Evolutionary conservation across 2,888 invertebrate species (phyloP).

Genomic region (Hermodice carunculata): DNA sequence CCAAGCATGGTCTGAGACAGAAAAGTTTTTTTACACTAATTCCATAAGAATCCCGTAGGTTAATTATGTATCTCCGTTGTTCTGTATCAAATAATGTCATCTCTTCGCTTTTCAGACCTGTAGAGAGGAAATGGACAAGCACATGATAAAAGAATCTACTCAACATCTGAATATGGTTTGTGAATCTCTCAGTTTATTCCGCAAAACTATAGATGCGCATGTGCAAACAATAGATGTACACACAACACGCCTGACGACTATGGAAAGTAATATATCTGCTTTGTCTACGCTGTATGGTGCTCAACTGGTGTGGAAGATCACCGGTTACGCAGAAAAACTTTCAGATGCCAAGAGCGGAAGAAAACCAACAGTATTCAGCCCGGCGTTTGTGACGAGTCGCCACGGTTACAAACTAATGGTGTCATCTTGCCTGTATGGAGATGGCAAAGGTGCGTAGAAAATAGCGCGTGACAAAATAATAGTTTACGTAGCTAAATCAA

Average conservation of each 20-base stretch:
- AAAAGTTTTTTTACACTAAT: too few species aligned
- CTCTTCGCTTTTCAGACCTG: not conserved
- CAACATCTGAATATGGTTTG: conserved; percentile 63
- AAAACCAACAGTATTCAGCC: conserved; percentile 64
- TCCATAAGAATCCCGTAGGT: too few species aligned
- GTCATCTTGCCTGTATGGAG: conserved; percentile 64
- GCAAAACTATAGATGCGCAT: conserved; percentile 41
- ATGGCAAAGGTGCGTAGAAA: conserved; percentile 55
- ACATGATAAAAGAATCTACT: conserved; percentile 64
- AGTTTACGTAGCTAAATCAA: too few species aligned
- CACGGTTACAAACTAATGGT: conserved; percentile 70
- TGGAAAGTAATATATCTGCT: conserved; percentile 44
- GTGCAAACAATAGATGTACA: conserved; percentile 38
- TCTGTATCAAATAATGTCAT: too few species aligned
- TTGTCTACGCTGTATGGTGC: conserved; percentile 68
- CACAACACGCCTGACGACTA: conserved; percentile 24
- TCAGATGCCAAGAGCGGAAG: conserved; percentile 65
- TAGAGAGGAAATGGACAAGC: conserved; percentile 59
- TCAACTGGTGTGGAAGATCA: conserved; percentile 69
- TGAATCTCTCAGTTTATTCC: conserved; percentile 52
- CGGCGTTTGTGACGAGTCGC: conserved; percentile 67
- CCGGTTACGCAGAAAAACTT: conserved; percentile 58
- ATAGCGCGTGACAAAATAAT: too few species aligned
- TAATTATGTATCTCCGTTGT: too few species aligned
- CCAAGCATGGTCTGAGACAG: too few species aligned